phyloP scores from a whole-genome alignment of 2,797 vertebrate species.

The Amniataba percoides region DNA sequence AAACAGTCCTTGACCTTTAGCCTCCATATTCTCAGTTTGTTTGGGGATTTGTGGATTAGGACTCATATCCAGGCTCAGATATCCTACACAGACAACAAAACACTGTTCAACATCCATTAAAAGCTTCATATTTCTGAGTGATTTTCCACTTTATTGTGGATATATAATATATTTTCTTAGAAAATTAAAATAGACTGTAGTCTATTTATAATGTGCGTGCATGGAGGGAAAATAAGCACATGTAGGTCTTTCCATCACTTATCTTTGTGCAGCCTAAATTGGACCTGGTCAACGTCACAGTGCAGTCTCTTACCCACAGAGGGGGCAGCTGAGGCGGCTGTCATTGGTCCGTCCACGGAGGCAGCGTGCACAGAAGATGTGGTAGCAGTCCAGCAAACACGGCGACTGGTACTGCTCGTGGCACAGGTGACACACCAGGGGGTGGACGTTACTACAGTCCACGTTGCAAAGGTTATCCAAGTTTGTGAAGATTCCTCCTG shows the following conservation, averaged over 20 bases:
- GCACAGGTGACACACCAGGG: conserved; percentile 92
- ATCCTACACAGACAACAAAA: background rate
- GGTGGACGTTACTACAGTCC: conserved; percentile 88
- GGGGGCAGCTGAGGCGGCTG: conserved; percentile 89
- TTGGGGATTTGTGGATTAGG: conserved; percentile 17
- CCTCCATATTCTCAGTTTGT: conserved; percentile 25
- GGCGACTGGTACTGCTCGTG: conserved; percentile 91
- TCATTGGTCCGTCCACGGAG: conserved; percentile 87
- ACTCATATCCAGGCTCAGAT: background rate
- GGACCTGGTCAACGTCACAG: background rate
- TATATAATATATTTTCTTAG: background rate
- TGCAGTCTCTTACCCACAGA: conserved; percentile 90
- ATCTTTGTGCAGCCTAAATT: background rate
- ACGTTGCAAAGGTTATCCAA: conserved; percentile 84
- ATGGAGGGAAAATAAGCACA: background rate
- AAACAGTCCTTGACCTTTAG: conserved; percentile 22
- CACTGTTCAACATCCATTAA: background rate
- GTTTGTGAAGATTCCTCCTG: conserved; percentile 88
- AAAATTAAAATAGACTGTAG: background rate
- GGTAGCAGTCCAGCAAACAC: conserved; percentile 94
- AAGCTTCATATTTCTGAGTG: background rate
- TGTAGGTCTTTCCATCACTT: background rate
- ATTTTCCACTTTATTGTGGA: background rate
- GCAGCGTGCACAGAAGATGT: conserved; percentile 93
- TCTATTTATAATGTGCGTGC: background rate